phyloP scores from a whole-genome alignment of 53 echinoderm and acorn worm species.

The Zoroaster sp. region DNA sequence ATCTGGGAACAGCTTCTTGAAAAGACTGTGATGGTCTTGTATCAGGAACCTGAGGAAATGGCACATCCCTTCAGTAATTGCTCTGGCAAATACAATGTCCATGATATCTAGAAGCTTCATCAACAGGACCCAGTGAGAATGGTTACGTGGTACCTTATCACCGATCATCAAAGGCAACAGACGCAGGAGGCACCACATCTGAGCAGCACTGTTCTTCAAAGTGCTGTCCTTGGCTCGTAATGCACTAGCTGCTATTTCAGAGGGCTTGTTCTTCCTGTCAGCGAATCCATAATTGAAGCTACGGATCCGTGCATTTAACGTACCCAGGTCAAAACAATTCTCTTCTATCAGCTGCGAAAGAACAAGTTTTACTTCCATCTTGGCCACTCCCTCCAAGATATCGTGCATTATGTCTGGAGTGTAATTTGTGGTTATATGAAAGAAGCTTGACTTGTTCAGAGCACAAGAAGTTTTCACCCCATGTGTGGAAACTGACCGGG shows the following conservation, averaged over 20 bases:
- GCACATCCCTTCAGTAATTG: not conserved
- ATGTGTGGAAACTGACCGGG: conserved; percentile 4
- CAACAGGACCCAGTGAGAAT: conserved; percentile 35
- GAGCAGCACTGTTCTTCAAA: conserved; percentile 37
- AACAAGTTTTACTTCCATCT: conserved; percentile 34
- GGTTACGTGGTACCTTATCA: conserved; percentile 20
- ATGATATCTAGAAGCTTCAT: not conserved
- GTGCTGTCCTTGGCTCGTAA: conserved; percentile 30
- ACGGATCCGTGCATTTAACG: conserved; percentile 3
- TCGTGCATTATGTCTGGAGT: conserved; percentile 64
- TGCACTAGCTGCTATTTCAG: not conserved
- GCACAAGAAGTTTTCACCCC: conserved; percentile 41
- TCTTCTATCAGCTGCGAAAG: conserved; percentile 1
- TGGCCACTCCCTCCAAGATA: conserved; percentile 57
- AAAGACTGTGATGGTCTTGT: conserved; percentile 28
- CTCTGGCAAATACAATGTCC: conserved; percentile 43
- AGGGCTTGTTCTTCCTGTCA: conserved; percentile 37
- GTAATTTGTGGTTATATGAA: conserved; percentile 42
- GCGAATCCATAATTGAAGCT: conserved; percentile 47
- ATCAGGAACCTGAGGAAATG: conserved; percentile 34
- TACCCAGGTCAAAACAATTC: not conserved
- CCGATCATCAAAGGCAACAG: conserved; percentile 20
- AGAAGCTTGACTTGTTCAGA: conserved; percentile 47
- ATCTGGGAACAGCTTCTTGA: conserved; percentile 29
- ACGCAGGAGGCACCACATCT: conserved; percentile 52